Evolutionary conservation across 2,797 vertebrate species (phyloP).

Genomic region (Limosa lapponica): DNA sequence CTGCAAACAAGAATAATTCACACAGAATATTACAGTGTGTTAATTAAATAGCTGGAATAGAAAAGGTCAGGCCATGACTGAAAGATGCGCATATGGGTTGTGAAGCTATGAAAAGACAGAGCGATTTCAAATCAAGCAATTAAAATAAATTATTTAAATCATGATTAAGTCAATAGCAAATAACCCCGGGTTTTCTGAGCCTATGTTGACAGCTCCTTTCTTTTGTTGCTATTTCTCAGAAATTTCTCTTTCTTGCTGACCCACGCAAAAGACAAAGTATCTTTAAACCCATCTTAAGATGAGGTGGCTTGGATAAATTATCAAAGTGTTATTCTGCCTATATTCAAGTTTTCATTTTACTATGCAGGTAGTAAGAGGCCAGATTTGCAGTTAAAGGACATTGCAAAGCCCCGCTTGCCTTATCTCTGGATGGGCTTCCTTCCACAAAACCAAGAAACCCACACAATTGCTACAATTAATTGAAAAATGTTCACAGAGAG

Average conservation of each 20-base stretch:
- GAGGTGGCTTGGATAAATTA: not conserved
- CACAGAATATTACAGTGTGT: conserved; percentile 51
- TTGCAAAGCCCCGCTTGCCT: not conserved
- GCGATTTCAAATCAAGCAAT: conserved; percentile 7
- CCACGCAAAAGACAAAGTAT: not conserved
- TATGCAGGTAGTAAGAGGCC: not conserved
- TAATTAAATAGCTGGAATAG: conserved; percentile 73
- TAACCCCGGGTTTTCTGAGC: not conserved
- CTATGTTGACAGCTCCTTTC: not conserved
- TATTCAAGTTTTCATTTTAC: not conserved
- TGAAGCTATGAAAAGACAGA: conserved; percentile 42
- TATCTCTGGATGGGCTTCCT: not conserved
- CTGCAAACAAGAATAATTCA: conserved; percentile 71
- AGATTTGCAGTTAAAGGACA: not conserved
- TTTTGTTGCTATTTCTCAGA: not conserved
- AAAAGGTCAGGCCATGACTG: conserved; percentile 65
- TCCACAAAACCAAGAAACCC: not conserved
- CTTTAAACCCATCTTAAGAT: not conserved
- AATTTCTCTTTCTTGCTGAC: not conserved
- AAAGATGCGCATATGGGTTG: conserved; percentile 60
- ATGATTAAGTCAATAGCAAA: conserved; percentile 43
- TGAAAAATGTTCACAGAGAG: not conserved
- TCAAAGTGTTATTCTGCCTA: not conserved
- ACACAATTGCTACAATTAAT: not conserved
- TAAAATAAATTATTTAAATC: conserved; percentile 55